Percentiles rank a stretch among this genome's conserved stretches.
phyloP scores from a whole-genome alignment of 2,113 vertebrate genomes.

The Alexandromys fortis region DNA sequence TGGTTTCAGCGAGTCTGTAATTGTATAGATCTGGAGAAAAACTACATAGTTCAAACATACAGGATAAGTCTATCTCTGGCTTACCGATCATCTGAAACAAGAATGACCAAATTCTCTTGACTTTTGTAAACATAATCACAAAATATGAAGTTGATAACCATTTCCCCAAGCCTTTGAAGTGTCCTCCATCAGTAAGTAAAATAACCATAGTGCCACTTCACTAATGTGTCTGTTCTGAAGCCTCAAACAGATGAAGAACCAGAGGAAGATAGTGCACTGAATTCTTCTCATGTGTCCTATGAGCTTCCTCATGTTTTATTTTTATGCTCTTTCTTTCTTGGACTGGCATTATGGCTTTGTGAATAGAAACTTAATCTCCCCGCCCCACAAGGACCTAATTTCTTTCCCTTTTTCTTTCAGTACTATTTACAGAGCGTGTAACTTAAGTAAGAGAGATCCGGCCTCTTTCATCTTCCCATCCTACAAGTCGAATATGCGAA shows the following conservation, averaged over 20 bases:
- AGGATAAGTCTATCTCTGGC: neutral
- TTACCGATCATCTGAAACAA: conserved; percentile 7
- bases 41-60: neutral
- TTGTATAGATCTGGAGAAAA: neutral
- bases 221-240: conserved; percentile 20
- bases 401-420: neutral
- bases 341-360: neutral
- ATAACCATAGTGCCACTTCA: neutral
- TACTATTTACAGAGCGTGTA: neutral
- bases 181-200: neutral
- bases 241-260: neutral
- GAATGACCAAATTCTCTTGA: neutral
- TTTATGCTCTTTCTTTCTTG: neutral
- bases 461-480: conserved; percentile 17
- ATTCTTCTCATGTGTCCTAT: neutral
- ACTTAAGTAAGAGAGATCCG: neutral
- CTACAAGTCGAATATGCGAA: neutral
- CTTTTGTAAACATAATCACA: neutral
- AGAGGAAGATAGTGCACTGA: neutral
- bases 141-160: neutral
- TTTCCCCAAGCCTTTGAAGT: neutral
- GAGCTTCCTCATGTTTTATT: neutral
- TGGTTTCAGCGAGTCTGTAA: neutral
- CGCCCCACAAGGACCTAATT: neutral
- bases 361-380: neutral